Evolutionary conservation across 1,140 invertebrate genomes (phyloP).

Genomic region (Acromyrmex charruanus): DNA sequence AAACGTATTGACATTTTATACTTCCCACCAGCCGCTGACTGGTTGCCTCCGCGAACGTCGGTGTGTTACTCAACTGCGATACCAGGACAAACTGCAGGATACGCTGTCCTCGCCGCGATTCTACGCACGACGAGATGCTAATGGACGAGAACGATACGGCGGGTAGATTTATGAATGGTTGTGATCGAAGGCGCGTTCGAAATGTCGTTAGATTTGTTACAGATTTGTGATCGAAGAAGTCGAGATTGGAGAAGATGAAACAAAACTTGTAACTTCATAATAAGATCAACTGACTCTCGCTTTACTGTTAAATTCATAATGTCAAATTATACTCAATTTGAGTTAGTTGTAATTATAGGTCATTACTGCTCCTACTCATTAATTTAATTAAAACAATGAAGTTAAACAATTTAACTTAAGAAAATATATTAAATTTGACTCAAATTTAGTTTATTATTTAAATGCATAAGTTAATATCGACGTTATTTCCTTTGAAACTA

Average conservation of each 20-base stretch:
- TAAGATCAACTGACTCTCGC: background rate
- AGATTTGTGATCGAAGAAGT: background rate
- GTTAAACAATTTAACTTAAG: too few relatives aligned
- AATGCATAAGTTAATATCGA: too few relatives aligned
- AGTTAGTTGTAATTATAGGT: too few relatives aligned
- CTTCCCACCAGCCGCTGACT: constrained; percentile 70
- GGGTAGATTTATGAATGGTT: constrained; percentile 58
- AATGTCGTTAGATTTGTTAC: constrained; percentile 1
- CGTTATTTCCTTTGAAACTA: too few relatives aligned
- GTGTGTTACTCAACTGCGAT: constrained; percentile 80
- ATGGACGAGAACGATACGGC: constrained; percentile 78
- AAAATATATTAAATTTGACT: too few relatives aligned
- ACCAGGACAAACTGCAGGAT: constrained; percentile 78
- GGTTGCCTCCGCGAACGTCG: constrained; percentile 67
- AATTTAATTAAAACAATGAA: too few relatives aligned
- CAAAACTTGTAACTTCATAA: background rate
- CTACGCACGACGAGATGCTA: constrained; percentile 80
- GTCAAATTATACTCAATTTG: too few relatives aligned
- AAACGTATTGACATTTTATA: constrained; percentile 83
- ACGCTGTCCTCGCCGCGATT: constrained; percentile 76
- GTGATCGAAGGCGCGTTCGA: constrained; percentile 30
- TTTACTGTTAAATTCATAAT: too few relatives aligned
- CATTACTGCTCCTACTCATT: too few relatives aligned
- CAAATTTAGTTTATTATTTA: too few relatives aligned
- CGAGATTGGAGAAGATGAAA: background rate